Evolutionary conservation across 2,888 invertebrate species (phyloP).

Genomic region (Anticlea derivata): DNA sequence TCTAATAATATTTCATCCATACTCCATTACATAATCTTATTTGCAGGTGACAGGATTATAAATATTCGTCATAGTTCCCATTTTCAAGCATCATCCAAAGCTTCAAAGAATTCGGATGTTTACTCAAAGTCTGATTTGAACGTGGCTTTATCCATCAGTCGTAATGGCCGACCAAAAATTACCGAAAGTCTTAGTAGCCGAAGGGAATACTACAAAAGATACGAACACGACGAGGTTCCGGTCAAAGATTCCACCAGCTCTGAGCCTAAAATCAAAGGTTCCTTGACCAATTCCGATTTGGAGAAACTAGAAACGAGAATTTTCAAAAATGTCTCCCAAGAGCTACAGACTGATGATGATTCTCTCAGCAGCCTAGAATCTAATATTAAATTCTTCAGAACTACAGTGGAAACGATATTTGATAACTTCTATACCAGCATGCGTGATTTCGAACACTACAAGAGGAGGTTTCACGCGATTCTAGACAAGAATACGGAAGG

Average conservation of each 20-base stretch:
- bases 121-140: slow-evolving; percentile 27
- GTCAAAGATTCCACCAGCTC: slow-evolving; percentile 53
- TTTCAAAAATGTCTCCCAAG: slow-evolving; percentile 57
- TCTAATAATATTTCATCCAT: too few species aligned
- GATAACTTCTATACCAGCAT: slow-evolving; percentile 64
- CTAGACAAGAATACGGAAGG: slow-evolving; percentile 58
- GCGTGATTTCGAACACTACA: slow-evolving; percentile 66
- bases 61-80: slow-evolving; percentile 26
- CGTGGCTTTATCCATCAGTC: slow-evolving; percentile 4
- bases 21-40: neutral
- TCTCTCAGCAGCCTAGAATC: slow-evolving; percentile 59
- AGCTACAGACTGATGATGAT: slow-evolving; percentile 54
- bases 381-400: slow-evolving; percentile 66
- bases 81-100: slow-evolving; percentile 10
- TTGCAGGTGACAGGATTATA: slow-evolving; percentile 22
- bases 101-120: neutral
- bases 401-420: slow-evolving; percentile 68
- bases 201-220: slow-evolving; percentile 62
- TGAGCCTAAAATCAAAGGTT: slow-evolving; percentile 28
- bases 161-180: neutral
- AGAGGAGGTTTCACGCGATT: slow-evolving; percentile 65
- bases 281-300: slow-evolving; percentile 60
- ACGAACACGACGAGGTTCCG: slow-evolving; percentile 62
- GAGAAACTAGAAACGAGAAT: slow-evolving; percentile 61
- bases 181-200: slow-evolving; percentile 9